Base-by-base conservation (phyloP, 2,888 invertebrate genomes). In the Boloria selene region DNA sequence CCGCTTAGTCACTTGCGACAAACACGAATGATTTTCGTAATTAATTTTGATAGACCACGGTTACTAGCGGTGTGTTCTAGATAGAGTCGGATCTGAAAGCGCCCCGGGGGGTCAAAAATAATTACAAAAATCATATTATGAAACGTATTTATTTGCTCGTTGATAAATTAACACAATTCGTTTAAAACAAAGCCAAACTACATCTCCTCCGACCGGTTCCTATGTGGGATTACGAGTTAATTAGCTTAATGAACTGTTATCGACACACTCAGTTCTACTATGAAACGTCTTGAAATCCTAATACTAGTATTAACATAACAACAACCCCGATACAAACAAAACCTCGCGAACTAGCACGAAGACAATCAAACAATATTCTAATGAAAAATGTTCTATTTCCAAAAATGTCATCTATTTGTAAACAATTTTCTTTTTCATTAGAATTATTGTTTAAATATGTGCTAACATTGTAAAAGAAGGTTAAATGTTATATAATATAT, bases 81-180 rank as follows among this genome's bases (percentile, higher is more conserved):
- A 73, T 53, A 66, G 72, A 71, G 65, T 64, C 73, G 73, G 74
- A 85, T 85, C 88, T 87, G 90, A 87, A 89, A 88, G 80, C 82
- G 81, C 76, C 79, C 75, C 80, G 81, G 83, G 79, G 83, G 86
- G 81, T 86, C 88, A 90, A 90, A 91, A 92, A 91, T 90, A 92
- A 92, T 91, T 90, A 90, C 91, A 91, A 92, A 91, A 92, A 92
- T 88, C 91, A 88, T 90, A 79, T 86, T 90, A 90, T 82, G 87
- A 91, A 92, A 90, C 87, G 83, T 86, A 86, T 90, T 92, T 92
- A 90, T 91, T 92, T 89, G 88, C 86, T 90, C 85, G 88, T 88
- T 85, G 87, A 87, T 90, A 90, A 88, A 87, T 82, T 86, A 90
- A 91, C 89, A 90, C 90, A 91, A 91, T 88, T 86, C 77, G 84